Evolutionary conservation across 1,140 invertebrate species (phyloP).

Genomic region (Hyles euphorbiae): DNA sequence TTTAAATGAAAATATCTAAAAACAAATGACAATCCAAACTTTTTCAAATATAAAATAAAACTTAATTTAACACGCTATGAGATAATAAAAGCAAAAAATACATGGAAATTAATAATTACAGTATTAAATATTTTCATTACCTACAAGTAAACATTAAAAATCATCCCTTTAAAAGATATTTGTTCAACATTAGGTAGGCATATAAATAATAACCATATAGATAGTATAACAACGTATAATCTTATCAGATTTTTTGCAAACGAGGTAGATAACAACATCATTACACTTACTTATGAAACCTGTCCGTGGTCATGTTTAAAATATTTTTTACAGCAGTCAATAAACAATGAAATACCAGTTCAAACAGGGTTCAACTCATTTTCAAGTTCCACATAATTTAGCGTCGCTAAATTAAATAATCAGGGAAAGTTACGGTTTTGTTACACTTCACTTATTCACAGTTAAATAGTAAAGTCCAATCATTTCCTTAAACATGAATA

Average conservation of each 20-base stretch:
- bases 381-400: slow-evolving; percentile 37
- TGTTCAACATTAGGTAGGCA: background rate
- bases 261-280: slow-evolving; percentile 8
- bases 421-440: slow-evolving; percentile 56
- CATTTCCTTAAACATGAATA: background rate
- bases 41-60: no score
- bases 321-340: slow-evolving; percentile 13
- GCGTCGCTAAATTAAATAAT: slow-evolving; percentile 53
- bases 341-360: slow-evolving; percentile 15
- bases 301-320: slow-evolving; percentile 60
- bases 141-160: no score
- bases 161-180: no score
- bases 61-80: no score
- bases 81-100: no score
- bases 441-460: slow-evolving; percentile 35
- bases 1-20: no score
- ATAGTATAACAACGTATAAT: slow-evolving; percentile 5
- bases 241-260: slow-evolving; percentile 22
- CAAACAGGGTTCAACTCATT: slow-evolving; percentile 57
- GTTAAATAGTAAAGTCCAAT: slow-evolving; percentile 17
- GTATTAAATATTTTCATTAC: no score
- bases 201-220: background rate
- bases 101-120: no score
- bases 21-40: no score
- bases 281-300: slow-evolving; percentile 67